Evolutionary conservation across 1,140 invertebrate species (phyloP), one percentile per base, ranked within the genome.

Genomic region (Bacillus rossius): DNA sequence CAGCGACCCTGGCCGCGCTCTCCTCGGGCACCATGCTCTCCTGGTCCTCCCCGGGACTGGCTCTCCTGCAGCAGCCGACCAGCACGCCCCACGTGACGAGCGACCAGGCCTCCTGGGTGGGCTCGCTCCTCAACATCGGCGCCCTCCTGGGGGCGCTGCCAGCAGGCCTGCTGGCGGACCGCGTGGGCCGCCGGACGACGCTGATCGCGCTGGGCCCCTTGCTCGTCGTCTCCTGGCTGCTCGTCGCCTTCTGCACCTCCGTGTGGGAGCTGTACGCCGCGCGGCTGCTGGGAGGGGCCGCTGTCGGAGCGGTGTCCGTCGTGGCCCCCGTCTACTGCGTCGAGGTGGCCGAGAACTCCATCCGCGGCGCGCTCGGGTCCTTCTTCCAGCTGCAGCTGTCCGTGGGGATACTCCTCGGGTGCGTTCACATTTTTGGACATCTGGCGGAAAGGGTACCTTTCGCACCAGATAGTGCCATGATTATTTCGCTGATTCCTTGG

Each of bases 371-470:
- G 14, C 70, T 85, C 8, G 81, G 82, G 0, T 81, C 82, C 25
- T 82, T 84, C 62, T 84, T 85, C 53, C 86, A 88, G 63, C 75
- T 88, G 1, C 80, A 83, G 51, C 79, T 87, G 16, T 79, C 81
- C 3, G 71, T 82, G 25, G 87, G 86, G 16, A 79, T 87, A 16
- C 71, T 87, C 3, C 75, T 57, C 40, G 37, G 40, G 2, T n/a
- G n/a, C n/a, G n/a, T n/a, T n/a, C n/a, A n/a, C n/a, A n/a, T n/a
- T n/a, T n/a, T n/a, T n/a, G n/a, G n/a, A n/a, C n/a, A n/a, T n/a
- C n/a, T n/a, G n/a, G n/a, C n/a, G n/a, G n/a, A n/a, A n/a, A n/a
- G n/a, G n/a, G n/a, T n/a, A n/a, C n/a, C n/a, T n/a, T n/a, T n/a
- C n/a, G n/a, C n/a, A n/a, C n/a, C n/a, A n/a, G n/a, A n/a, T n/a